phyloP scores from a whole-genome alignment of 2,797 vertebrate species.

The Hyperoplus immaculatus region DNA sequence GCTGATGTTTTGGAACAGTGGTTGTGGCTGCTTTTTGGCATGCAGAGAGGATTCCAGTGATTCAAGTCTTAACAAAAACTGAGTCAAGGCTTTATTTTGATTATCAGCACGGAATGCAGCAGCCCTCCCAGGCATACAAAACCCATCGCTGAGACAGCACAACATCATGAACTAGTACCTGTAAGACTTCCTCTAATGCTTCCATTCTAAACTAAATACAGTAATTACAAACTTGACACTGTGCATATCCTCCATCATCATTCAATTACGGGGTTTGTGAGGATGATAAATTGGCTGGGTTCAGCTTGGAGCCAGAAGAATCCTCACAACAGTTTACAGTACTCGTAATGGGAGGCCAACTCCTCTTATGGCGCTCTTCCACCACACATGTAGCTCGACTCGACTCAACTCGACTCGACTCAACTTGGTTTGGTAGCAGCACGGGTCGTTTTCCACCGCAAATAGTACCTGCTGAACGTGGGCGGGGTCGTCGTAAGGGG shows the following conservation, averaged over 20 bases:
- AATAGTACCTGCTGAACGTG: too few species aligned
- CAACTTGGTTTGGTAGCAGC: too few species aligned
- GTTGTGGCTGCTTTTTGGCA: slow-evolving; percentile 58
- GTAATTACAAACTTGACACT: slow-evolving; percentile 79
- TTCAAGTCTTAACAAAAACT: slow-evolving; percentile 73
- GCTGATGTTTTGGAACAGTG: slow-evolving; percentile 66
- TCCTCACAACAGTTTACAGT: slow-evolving; percentile 75
- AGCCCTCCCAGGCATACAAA: slow-evolving; percentile 55
- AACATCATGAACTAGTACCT: slow-evolving; percentile 59
- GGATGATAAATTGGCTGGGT: slow-evolving; percentile 75
- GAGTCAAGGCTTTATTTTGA: slow-evolving; percentile 69
- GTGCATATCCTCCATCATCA: slow-evolving; percentile 71
- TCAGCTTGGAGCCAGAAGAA: slow-evolving; percentile 74
- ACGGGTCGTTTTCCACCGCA: too few species aligned
- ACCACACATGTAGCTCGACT: too few species aligned
- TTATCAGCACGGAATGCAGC: slow-evolving; percentile 65
- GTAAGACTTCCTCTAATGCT: slow-evolving; percentile 65
- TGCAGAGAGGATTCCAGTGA: slow-evolving; percentile 63
- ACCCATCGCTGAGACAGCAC: slow-evolving; percentile 36
- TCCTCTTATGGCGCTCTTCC: too few species aligned
- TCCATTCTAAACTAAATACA: slow-evolving; percentile 73
- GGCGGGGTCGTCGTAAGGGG: too few species aligned
- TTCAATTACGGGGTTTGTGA: slow-evolving; percentile 79
- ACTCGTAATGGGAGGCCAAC: slow-evolving; percentile 61
- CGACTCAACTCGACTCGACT: too few species aligned